These are phyloP conservation scores for Esperia sulphurella DNA, from an alignment of 2,888 invertebrate species.

Conservation along the genomic window DNA sequence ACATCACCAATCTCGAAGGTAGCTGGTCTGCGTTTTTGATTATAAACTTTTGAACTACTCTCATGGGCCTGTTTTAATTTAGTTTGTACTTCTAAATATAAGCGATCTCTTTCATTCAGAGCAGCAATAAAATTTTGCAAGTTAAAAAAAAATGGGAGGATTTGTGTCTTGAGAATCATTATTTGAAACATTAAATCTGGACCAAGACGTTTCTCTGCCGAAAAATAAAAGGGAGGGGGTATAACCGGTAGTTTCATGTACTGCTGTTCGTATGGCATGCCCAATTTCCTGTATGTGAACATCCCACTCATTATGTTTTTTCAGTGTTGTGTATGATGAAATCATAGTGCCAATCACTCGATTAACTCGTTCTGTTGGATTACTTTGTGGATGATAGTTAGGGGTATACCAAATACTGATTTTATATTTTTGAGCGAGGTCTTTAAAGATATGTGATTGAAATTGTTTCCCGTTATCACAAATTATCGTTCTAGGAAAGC, in stretches of 20 bases:
- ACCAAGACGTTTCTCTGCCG: not conserved
- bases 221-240: not conserved
- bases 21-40: no score
- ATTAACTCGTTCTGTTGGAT: not conserved
- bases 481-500: slow-evolving; percentile 11
- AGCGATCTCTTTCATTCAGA: no score
- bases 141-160: no score
- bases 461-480: slow-evolving; percentile 22
- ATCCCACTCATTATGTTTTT: not conserved
- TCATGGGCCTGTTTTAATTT: no score
- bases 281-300: not conserved
- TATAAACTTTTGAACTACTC: no score
- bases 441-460: slow-evolving; percentile 9
- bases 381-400: slow-evolving; percentile 33
- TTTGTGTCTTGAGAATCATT: no score
- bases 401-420: slow-evolving; percentile 14
- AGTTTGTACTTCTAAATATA: no score
- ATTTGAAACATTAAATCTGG: no score
- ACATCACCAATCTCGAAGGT: no score
- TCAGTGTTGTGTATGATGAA: not conserved
- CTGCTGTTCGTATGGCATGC: not conserved
- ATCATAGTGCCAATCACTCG: not conserved
- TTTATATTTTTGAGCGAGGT: slow-evolving; percentile 4
- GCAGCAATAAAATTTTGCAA: no score
- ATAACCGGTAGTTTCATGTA: not conserved